These are phyloP conservation scores for Podarcis muralis DNA, from an alignment of 2,113 vertebrate species.

Conservation along the genomic window DNA sequence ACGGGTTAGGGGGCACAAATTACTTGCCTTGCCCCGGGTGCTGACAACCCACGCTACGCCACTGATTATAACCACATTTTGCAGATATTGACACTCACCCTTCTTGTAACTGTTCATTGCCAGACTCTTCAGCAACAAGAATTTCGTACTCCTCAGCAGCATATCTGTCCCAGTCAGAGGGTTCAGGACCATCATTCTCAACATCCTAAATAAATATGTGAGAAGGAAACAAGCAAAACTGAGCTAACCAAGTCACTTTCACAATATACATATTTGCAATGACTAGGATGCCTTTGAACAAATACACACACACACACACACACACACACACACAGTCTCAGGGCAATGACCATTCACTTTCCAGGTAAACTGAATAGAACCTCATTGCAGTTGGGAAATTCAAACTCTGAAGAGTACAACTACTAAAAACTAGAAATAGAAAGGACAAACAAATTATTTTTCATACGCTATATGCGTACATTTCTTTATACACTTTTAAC, in stretches of 20 bases:
- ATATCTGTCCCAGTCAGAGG: constrained; percentile 98
- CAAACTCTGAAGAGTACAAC: neutral
- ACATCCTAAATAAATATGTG: constrained; percentile 79
- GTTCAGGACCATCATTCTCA: constrained; percentile 92
- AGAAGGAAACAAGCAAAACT: constrained; percentile 26
- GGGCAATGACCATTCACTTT: neutral
- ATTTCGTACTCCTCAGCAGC: constrained; percentile 97
- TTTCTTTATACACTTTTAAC: neutral
- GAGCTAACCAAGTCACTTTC: neutral
- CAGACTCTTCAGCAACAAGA: constrained; percentile 95
- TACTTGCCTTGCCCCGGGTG: no score
- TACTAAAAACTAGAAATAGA: neutral
- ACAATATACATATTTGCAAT: neutral
- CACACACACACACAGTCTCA: neutral
- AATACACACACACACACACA: neutral
- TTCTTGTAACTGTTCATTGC: constrained; percentile 92
- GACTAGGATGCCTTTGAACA: neutral
- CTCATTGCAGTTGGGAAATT: neutral
- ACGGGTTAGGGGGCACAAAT: no score
- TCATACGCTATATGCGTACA: neutral
- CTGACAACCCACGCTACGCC: no score
- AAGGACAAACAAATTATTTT: neutral
- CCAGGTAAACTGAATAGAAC: neutral
- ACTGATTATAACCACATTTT: neutral
- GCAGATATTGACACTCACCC: constrained; percentile 78